Evolutionary conservation across 2,797 vertebrate genomes (phyloP), one percentile per base, ranked within the genome.

Genomic region (Betta splendens): DNA sequence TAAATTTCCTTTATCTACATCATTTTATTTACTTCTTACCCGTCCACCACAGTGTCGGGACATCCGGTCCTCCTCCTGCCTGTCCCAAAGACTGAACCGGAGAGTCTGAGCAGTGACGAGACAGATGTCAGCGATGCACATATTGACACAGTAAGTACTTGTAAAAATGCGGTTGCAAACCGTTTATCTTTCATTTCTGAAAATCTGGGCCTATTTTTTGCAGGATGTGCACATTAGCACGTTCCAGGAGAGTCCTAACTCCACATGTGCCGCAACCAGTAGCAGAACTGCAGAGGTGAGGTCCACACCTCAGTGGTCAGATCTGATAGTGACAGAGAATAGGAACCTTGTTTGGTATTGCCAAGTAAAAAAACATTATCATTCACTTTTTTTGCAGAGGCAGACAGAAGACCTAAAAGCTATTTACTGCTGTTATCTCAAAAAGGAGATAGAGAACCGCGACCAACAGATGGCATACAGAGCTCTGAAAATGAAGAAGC

Each of bases 381-480:
- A 35, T 8, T n/a, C 8, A 3, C 63, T 36, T 72, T 0, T 50
- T 45, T 23, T 46, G 9, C 77, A 84, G 84, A 78, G 21, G 44
- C 78, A 69, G 36, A 69, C 67, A 0, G 85, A 87, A 1, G 83
- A 89, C 47, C 6, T 88, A 1, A 47, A 17, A 52, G 15, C 62
- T 4, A 80, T 88, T 53, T 88, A 87, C 76, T 83, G 83, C 65
- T 21, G 46, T 21, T 85, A 87, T 72, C 84, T 88, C 23, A 85
- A 53, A 22, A 90, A 86, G 78, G 87, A 89, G 59, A 88, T 86
- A 0, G 86, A 87, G 68, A 87, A 84, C 70, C 75, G 81, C 0
- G 83, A 87, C 62, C 86, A 90, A 1, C 73, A 83, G 69, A 89
- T 90, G 87, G 83, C 72, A 3, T 85, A 81, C 76, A 80, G 87